Evolutionary conservation across 2,113 vertebrate species (phyloP).

Genomic region (Microcebus murinus): DNA sequence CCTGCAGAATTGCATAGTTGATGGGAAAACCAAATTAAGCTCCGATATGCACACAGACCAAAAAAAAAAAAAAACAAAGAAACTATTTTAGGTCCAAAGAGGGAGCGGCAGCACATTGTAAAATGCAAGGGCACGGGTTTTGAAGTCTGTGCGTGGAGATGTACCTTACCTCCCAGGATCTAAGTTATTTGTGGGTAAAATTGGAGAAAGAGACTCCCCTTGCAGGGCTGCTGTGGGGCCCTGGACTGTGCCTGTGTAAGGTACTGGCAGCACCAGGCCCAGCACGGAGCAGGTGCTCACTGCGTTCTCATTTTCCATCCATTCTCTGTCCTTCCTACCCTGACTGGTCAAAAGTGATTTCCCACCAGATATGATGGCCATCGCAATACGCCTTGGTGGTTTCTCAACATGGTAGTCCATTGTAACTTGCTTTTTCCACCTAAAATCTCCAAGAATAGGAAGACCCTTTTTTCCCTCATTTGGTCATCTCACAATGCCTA

Average conservation of each 20-base stretch:
- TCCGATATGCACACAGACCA: neutral
- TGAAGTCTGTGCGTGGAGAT: neutral
- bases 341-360: neutral
- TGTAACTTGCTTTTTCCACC: neutral
- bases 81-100: neutral
- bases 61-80: neutral
- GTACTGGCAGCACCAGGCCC: too few relatives aligned
- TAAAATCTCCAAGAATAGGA: neutral
- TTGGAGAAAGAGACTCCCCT: neutral
- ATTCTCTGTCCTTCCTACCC: neutral
- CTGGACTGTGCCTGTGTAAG: rapidly evolving
- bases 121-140: neutral
- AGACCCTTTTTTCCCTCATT: neutral
- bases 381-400: neutral
- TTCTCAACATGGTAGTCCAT: neutral
- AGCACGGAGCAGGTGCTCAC: neutral
- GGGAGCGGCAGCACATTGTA: neutral
- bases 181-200: neutral
- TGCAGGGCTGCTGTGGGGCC: rapidly evolving
- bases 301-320: neutral
- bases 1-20: neutral
- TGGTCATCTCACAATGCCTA: neutral
- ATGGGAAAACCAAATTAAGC: neutral
- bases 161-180: neutral
- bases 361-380: neutral